Percentiles rank a stretch among this genome's conserved stretches.
phyloP scores from a whole-genome alignment of 2,888 invertebrate species.

The Taenaris catops region DNA sequence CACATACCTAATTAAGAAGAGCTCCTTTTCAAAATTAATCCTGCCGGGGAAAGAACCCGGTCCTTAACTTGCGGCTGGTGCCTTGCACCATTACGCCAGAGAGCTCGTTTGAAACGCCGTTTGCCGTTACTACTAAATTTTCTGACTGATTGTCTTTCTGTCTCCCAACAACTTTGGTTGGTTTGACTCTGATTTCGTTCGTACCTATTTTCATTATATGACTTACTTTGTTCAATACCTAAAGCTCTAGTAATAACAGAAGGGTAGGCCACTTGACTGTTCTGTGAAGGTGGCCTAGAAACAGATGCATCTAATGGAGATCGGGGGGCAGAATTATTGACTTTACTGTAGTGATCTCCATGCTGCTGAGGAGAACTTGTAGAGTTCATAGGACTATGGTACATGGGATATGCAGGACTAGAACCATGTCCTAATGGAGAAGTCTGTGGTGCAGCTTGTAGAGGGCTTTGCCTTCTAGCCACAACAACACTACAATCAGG shows the following conservation, averaged over 20 bases:
- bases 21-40: too few relatives aligned
- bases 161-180: slow-evolving; percentile 80
- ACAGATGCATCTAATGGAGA: slow-evolving; percentile 86
- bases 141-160: slow-evolving; percentile 65
- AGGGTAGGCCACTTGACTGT: slow-evolving; percentile 86
- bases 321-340: slow-evolving; percentile 79
- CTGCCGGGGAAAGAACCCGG: too few relatives aligned
- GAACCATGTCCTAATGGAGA: slow-evolving; percentile 87
- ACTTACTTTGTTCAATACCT: slow-evolving; percentile 81
- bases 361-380: slow-evolving; percentile 86
- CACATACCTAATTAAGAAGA: too few relatives aligned
- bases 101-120: too few relatives aligned
- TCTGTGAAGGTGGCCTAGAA: slow-evolving; percentile 81
- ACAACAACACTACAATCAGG: slow-evolving; percentile 84
- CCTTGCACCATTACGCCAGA: too few relatives aligned
- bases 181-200: slow-evolving; percentile 72
- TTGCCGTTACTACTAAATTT: slow-evolving; percentile 71
- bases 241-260: slow-evolving; percentile 90
- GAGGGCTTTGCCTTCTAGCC: slow-evolving; percentile 85
- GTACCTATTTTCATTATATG: slow-evolving; percentile 73
- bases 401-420: slow-evolving; percentile 91
- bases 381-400: slow-evolving; percentile 90
- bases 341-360: slow-evolving; percentile 70
- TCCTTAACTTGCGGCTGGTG: too few relatives aligned
- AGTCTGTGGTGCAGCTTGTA: slow-evolving; percentile 84